These are phyloP conservation scores for Allobates femoralis DNA, from an alignment of 2,797 vertebrate species.

Conservation along the genomic window DNA sequence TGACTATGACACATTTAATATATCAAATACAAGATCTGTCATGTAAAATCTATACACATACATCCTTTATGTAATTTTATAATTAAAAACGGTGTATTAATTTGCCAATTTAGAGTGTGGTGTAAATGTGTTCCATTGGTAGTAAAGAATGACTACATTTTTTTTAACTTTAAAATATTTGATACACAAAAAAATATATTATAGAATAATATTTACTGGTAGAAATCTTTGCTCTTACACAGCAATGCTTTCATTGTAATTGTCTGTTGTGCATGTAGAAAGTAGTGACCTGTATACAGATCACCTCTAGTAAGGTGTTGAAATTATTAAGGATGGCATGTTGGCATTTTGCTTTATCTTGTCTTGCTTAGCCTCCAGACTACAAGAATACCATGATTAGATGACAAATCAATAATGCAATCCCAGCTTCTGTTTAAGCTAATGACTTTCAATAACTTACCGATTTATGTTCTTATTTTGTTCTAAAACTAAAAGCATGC, in stretches of 20 bases:
- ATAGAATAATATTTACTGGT: neutral
- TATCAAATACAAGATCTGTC: too few relatives aligned
- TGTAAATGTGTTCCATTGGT: too few relatives aligned
- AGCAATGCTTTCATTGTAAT: neutral
- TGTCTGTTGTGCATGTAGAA: neutral
- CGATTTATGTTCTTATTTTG: conserved; percentile 46
- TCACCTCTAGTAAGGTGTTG: conserved; percentile 1
- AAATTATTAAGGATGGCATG: conserved; percentile 12
- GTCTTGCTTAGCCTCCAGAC: conserved; percentile 7
- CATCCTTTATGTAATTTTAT: too few relatives aligned
- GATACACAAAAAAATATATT: neutral
- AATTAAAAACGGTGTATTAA: too few relatives aligned
- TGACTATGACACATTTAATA: too few relatives aligned
- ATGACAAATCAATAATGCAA: conserved; percentile 60
- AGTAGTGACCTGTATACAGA: neutral
- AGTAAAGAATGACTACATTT: too few relatives aligned
- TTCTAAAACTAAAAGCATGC: conserved; percentile 30
- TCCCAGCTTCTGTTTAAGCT: conserved; percentile 51
- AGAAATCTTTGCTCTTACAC: neutral
- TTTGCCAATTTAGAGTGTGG: too few relatives aligned
- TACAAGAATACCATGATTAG: conserved; percentile 44
- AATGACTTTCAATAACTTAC: conserved; percentile 58
- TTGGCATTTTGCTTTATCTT: neutral
- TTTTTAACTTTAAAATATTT: too few relatives aligned
- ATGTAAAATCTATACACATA: too few relatives aligned